These are phyloP conservation scores for Liasis olivaceus DNA, from an alignment of 2,797 vertebrate genomes.

Conservation along the genomic window DNA sequence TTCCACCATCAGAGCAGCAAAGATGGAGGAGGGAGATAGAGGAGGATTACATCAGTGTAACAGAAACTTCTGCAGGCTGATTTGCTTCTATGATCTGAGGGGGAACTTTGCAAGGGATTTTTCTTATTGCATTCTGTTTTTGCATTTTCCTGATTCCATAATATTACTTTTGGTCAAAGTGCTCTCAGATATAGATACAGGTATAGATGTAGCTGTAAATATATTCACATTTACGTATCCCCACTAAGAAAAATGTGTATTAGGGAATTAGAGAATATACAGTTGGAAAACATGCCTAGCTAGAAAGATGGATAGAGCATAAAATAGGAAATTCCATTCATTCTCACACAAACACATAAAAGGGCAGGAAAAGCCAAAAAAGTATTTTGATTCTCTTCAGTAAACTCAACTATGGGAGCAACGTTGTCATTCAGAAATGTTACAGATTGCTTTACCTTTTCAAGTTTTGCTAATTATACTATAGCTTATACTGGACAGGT, in stretches of 20 bases:
- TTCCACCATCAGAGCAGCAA: not conserved
- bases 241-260: too few species aligned
- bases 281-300: not conserved
- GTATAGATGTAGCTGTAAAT: not conserved
- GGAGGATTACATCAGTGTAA: not conserved
- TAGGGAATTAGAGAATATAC: not conserved
- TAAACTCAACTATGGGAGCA: conserved; percentile 16
- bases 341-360: not conserved
- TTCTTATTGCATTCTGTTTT: not conserved
- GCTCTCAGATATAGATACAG: not conserved
- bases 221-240: too few species aligned
- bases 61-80: not conserved
- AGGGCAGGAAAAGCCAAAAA: not conserved
- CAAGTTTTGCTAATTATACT: conserved; percentile 12
- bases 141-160: not conserved
- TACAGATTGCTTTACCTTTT: not conserved
- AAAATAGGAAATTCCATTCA: not conserved
- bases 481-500: not conserved
- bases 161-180: not conserved
- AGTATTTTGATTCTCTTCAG: not conserved
- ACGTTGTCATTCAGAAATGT: conserved; percentile 27
- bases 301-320: not conserved
- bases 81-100: not conserved
- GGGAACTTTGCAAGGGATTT: not conserved
- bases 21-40: not conserved